A percentile compares a stretch with the other conserved stretches of the same genome.
Conservation (phyloP, 2,113 vertebrate genomes). For the Rhinogobius similis region DNA sequence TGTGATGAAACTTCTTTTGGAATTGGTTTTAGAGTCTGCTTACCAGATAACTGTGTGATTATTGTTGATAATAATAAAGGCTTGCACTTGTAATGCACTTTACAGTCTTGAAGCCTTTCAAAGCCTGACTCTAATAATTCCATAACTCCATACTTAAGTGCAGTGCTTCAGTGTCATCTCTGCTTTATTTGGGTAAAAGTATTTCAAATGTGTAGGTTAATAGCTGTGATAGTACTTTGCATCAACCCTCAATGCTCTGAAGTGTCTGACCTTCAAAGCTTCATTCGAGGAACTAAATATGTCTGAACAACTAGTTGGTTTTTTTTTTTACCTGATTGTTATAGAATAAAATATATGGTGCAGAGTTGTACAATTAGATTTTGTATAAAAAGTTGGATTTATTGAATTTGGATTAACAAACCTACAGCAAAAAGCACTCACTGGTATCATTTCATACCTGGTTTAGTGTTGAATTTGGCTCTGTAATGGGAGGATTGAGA, state of each 20-base stretch:
- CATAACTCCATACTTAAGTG: neutral
- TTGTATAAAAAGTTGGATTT: neutral
- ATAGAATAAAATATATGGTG: neutral
- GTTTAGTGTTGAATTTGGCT: conserved; percentile 3
- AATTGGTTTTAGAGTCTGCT: too few relatives aligned
- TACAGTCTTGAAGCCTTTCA: too few relatives aligned
- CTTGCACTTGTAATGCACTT: too few relatives aligned
- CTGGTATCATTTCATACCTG: neutral
- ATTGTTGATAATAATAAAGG: too few relatives aligned
- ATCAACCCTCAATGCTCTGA: conserved; percentile 5
- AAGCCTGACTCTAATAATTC: neutral
- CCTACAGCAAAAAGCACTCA: neutral
- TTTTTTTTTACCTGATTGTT: too few relatives aligned
- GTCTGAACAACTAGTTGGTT: neutral
- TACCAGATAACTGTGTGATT: too few relatives aligned
- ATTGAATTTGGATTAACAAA: too few relatives aligned
- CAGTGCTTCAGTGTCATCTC: neutral
- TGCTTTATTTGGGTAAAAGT: neutral
- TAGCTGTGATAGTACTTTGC: neutral
- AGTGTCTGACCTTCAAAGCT: conserved; percentile 38
- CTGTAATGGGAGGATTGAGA: conserved; percentile 24
- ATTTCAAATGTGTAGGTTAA: neutral
- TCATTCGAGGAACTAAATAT: neutral
- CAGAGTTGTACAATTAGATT: neutral
- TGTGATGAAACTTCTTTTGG: too few relatives aligned